These are phyloP conservation scores for Anoplophora glabripennis DNA, from an alignment of 1,140 invertebrate genomes.

Conservation along the genomic window DNA sequence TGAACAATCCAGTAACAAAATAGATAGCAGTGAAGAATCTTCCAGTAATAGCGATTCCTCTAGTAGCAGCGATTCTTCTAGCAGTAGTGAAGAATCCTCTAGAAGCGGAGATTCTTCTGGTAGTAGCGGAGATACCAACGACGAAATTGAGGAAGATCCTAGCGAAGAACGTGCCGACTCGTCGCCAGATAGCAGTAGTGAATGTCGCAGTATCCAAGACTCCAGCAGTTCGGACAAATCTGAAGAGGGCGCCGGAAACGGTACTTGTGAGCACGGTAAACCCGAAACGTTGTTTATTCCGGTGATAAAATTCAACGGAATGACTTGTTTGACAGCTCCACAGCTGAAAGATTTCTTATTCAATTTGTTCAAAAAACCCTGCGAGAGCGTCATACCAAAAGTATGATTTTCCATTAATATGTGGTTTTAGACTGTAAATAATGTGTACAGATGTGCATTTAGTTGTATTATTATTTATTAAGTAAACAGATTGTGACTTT, in stretches of 20 bases:
- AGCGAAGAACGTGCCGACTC: too few species aligned
- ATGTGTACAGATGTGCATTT: not conserved
- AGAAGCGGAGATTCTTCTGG: too few species aligned
- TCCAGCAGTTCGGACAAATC: not conserved
- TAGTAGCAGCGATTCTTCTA: too few species aligned
- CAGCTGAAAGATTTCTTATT: slow-evolving; percentile 20
- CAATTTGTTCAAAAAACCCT: slow-evolving; percentile 7
- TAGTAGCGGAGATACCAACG: too few species aligned
- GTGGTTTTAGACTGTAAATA: not conserved
- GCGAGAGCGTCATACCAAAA: not conserved
- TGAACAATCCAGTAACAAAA: too few species aligned
- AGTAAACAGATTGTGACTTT: too few species aligned
- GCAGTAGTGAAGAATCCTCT: too few species aligned
- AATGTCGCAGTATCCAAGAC: not conserved
- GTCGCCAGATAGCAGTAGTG: too few species aligned
- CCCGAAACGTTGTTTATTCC: slow-evolving; percentile 22
- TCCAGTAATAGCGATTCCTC: too few species aligned
- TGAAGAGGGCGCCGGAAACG: not conserved
- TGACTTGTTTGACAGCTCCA: slow-evolving; percentile 9
- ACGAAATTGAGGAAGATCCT: too few species aligned
- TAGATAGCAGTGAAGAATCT: too few species aligned
- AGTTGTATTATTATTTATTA: not conserved
- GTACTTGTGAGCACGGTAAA: not conserved
- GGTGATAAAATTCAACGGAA: slow-evolving; percentile 16
- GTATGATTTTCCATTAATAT: too few species aligned